These are phyloP conservation scores for Macrobrachium nipponense DNA, from an alignment of 1,140 invertebrate genomes.

Conservation along the genomic window DNA sequence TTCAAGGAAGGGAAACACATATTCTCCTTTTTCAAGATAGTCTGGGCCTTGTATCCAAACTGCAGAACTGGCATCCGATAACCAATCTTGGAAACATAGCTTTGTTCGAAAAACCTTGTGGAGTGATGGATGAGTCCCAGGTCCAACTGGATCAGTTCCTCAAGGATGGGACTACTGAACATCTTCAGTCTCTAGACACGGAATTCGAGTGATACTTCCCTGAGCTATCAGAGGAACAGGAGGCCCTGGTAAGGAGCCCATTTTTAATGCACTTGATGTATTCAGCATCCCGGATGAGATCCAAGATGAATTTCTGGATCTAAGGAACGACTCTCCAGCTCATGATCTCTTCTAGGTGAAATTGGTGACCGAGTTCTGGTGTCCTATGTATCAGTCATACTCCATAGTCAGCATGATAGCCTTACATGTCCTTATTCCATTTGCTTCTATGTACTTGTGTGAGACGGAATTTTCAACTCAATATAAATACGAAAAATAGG, in stretches of 20 bases:
- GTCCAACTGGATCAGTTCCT: slow-evolving; percentile 28
- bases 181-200: slow-evolving; percentile 25
- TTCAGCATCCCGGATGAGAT: too few species aligned
- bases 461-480: too few species aligned
- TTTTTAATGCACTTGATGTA: slow-evolving; percentile 26
- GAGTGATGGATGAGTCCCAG: slow-evolving; percentile 35
- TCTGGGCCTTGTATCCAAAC: slow-evolving; percentile 37
- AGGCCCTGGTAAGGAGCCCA: slow-evolving; percentile 6
- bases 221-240: slow-evolving; percentile 21
- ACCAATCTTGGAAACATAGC: slow-evolving; percentile 39
- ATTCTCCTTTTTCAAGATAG: slow-evolving; percentile 38
- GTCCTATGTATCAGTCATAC: too few species aligned
- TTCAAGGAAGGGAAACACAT: slow-evolving; percentile 32
- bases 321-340: not conserved
- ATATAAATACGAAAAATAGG: too few species aligned
- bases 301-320: slow-evolving; percentile 47
- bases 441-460: too few species aligned
- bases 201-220: slow-evolving; percentile 38
- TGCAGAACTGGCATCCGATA: slow-evolving; percentile 26
- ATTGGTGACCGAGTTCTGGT: too few species aligned
- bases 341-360: too few species aligned
- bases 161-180: slow-evolving; percentile 28
- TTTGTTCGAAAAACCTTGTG: slow-evolving; percentile 34
- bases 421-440: too few species aligned
- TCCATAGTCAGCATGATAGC: too few species aligned